Evolutionary conservation across 2,888 invertebrate genomes (phyloP), one percentile per base, ranked within the genome.

Genomic region (Lycocerus yunnanus): DNA sequence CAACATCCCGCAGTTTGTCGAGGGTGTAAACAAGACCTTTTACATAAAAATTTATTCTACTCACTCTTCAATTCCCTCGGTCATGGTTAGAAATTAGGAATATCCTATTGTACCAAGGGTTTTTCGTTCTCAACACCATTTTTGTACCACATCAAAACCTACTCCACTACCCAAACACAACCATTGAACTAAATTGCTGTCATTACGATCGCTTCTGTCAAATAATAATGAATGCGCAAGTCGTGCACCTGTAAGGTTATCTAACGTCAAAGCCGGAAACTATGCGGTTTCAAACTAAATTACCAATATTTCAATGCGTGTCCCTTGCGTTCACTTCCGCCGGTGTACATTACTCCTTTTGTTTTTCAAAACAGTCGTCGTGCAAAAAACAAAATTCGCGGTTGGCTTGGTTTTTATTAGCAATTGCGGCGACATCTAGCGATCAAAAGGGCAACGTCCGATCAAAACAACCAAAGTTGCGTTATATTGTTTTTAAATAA

Each of bases 101-200:
- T 76, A 79, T 76, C 78, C 81, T 81, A 81, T 76, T 76, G 77
- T 69, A 75, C 73, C 66, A 74, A 72, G 76, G 72, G 70, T 69
- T 72, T 76, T 74, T 73, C 70, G 74, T 84, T 84, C 83, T 83
- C 82, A 85, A 84, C 86, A 85, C 84, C 87, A 87, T 87, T 85
- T 86, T 87, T 84, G 83, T 83, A 85, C 85, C 84, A 86, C 87
- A 87, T 87, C 85, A 87, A 87, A 86, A 82, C 85, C 83, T 85
- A 84, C 85, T 85, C 83, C 82, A 83, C 85, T 84, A 84, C 84
- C 83, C 85, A 83, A 83, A 83, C 84, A 85, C 84, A 85, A 84
- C 85, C 86, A 87, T 85, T 84, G 84, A 86, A 86, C 85, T 86
- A 84, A 86, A 85, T 84, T 84, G 83, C 81, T 81, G 75, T 72